Percentiles rank a stretch among this genome's conserved stretches.
phyloP scores from a whole-genome alignment of 2,113 vertebrate genomes.

The Sander lucioperca region DNA sequence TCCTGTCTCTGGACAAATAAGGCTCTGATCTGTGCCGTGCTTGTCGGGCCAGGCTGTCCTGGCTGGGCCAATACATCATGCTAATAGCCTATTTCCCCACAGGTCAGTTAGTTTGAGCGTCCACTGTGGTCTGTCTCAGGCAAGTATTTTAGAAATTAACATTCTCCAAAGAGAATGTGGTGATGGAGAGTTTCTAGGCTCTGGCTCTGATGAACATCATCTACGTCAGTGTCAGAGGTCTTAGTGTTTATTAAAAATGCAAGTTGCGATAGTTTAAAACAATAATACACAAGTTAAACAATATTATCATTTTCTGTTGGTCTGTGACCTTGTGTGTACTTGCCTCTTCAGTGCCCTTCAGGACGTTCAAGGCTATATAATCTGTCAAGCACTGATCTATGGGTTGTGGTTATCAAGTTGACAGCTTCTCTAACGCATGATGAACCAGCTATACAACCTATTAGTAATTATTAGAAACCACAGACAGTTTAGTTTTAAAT shows the following conservation, averaged over 20 bases:
- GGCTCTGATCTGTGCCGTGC: slow-evolving; percentile 47
- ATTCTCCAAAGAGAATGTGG: slow-evolving; percentile 40
- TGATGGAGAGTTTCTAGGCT: slow-evolving; percentile 45
- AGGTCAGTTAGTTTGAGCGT: slow-evolving; percentile 15
- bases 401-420: not conserved
- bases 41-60: slow-evolving; percentile 7
- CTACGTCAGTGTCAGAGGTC: not conserved
- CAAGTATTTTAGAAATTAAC: slow-evolving; percentile 15
- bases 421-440: not conserved
- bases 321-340: not conserved
- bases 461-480: not conserved
- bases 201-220: not conserved
- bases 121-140: slow-evolving; percentile 18
- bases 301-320: not conserved
- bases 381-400: not conserved
- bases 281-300: not conserved
- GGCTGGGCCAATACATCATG: slow-evolving; percentile 21
- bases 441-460: not conserved
- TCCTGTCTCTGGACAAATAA: slow-evolving; percentile 68
- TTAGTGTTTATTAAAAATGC: not conserved
- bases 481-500: not conserved
- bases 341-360: not conserved
- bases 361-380: not conserved
- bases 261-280: not conserved
- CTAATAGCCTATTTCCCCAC: slow-evolving; percentile 40